These are phyloP conservation scores for Psittacula cyanocephala DNA, from an alignment of 2,113 vertebrate genomes.

Conservation along the genomic window DNA sequence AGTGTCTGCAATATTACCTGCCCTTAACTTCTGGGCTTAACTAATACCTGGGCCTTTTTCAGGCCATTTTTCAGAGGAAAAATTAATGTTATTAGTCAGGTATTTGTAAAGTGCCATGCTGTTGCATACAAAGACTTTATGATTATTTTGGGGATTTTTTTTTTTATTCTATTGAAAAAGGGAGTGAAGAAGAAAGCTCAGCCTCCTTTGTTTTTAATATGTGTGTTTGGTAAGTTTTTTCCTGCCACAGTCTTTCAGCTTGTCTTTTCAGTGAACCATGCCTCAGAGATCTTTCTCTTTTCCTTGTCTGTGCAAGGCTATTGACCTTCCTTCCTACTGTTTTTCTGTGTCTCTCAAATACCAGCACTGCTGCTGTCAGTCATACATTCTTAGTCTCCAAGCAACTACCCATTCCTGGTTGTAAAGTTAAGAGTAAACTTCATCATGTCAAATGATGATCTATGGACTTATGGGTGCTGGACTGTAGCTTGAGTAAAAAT, in stretches of 20 bases:
- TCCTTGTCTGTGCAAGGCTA: background rate
- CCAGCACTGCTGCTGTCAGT: background rate
- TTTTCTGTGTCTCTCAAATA: background rate
- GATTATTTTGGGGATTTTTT: background rate
- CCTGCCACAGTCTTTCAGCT: background rate
- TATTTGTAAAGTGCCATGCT: background rate
- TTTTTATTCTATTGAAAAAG: background rate
- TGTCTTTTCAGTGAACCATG: background rate
- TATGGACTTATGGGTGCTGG: background rate
- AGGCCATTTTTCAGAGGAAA: background rate
- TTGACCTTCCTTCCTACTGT: background rate
- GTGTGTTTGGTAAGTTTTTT: background rate
- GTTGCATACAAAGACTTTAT: background rate
- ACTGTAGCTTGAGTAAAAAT: background rate
- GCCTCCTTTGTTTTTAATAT: background rate
- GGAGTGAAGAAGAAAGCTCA: background rate
- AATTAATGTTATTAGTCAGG: accelerated
- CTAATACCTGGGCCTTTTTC: background rate
- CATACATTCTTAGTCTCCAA: background rate
- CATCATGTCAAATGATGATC: background rate
- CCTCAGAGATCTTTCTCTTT: background rate
- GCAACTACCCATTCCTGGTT: background rate
- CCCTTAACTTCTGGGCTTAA: background rate
- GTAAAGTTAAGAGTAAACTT: background rate
- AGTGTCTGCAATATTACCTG: background rate